These are phyloP conservation scores for Vanessa cardui DNA, from an alignment of 2,888 invertebrate species.

Conservation along the genomic window DNA sequence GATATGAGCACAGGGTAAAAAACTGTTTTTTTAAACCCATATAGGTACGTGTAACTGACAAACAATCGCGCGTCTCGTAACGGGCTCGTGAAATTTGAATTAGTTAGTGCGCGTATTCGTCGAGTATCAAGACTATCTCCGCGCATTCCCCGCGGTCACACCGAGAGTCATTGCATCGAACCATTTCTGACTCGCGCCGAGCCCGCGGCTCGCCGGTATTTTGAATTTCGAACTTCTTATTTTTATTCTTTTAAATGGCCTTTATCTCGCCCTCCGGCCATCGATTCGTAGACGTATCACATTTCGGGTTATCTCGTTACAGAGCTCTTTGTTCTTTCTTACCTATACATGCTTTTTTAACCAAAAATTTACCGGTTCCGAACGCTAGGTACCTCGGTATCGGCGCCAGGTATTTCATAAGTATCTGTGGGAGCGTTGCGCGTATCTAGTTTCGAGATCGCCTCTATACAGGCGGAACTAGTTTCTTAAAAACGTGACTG, in stretches of 20 bases:
- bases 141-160: constrained; percentile 24
- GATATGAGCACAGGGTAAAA: constrained; percentile 67
- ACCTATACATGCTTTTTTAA: constrained; percentile 56
- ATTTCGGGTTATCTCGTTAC: constrained; percentile 78
- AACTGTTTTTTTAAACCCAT: constrained; percentile 43
- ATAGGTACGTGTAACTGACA: constrained; percentile 23
- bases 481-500: constrained; percentile 71
- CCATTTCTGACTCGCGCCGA: constrained; percentile 35
- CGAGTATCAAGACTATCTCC: no score
- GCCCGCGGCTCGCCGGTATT: constrained; percentile 59
- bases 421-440: constrained; percentile 65
- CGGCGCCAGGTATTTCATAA: constrained; percentile 65
- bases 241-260: constrained; percentile 63
- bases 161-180: constrained; percentile 14
- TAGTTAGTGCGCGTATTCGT: neutral
- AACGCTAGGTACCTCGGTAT: constrained; percentile 42
- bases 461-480: constrained; percentile 70
- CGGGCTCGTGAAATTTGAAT: neutral
- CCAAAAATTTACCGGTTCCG: constrained; percentile 61
- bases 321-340: constrained; percentile 55
- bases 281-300: constrained; percentile 74
- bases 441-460: constrained; percentile 74
- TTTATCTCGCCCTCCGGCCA: constrained; percentile 74
- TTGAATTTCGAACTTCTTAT: constrained; percentile 68
- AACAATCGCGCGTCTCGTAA: constrained; percentile 8